These are phyloP conservation scores for Paedocypris micromegethes DNA, from an alignment of 2,797 vertebrate genomes.

Conservation along the genomic window DNA sequence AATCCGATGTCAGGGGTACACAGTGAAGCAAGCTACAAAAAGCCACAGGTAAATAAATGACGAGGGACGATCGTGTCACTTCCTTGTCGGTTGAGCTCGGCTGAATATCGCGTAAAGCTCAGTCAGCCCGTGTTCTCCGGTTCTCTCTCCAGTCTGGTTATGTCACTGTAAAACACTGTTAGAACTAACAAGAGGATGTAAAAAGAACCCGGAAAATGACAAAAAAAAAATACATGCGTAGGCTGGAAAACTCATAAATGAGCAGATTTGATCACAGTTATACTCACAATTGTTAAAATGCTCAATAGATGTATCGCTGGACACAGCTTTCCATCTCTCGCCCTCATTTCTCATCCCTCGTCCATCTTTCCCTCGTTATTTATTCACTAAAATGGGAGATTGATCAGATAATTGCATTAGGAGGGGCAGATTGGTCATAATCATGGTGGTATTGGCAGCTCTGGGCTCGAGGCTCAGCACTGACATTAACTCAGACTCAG, in stretches of 20 bases:
- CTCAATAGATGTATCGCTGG: not conserved
- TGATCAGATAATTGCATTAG: slow-evolving; percentile 98
- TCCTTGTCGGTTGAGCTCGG: slow-evolving; percentile 63
- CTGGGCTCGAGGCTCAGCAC: slow-evolving; percentile 80
- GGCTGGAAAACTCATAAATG: no score
- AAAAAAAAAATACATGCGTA: no score
- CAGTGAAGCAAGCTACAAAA: slow-evolving; percentile 48
- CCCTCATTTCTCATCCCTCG: slow-evolving; percentile 24
- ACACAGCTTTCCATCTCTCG: slow-evolving; percentile 22
- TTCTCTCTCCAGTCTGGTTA: slow-evolving; percentile 61
- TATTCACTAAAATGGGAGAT: slow-evolving; percentile 99
- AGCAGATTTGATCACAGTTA: not conserved
- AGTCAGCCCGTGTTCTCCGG: slow-evolving; percentile 58
- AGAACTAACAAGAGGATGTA: not conserved
- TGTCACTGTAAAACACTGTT: slow-evolving; percentile 63
- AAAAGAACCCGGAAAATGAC: slow-evolving; percentile 43
- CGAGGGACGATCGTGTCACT: slow-evolving; percentile 65
- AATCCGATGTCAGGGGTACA: slow-evolving; percentile 65
- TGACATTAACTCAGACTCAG: slow-evolving; percentile 89
- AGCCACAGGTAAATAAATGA: slow-evolving; percentile 74
- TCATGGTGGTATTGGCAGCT: slow-evolving; percentile 95
- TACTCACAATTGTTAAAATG: not conserved
- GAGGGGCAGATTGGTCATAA: slow-evolving; percentile 97
- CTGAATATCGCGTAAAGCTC: slow-evolving; percentile 72
- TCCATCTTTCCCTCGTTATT: slow-evolving; percentile 93